Base-by-base conservation (phyloP, 2,113 vertebrate genomes). In the Melanostigma gelatinosum region DNA sequence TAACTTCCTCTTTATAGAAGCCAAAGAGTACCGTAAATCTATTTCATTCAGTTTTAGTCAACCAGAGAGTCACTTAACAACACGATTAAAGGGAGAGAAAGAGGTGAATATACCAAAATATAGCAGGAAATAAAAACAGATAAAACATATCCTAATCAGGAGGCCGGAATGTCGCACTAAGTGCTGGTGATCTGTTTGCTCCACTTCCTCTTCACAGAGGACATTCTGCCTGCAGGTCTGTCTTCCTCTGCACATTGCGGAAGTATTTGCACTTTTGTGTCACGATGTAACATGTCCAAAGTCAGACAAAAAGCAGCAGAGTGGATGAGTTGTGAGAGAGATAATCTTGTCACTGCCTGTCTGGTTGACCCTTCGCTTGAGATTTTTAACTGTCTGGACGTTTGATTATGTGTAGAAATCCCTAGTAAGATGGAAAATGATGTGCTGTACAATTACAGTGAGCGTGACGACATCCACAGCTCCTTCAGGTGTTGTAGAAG, bases 181-280 rank as follows among this genome's bases (percentile, higher is more conserved):
- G 40, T 29, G 12, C 66, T 20, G 2, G 7, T 68, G 48, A 69
- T n/a, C 55, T n/a, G 5, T 22, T 42, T 20, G 58, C 11, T 66
- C 15, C 27, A 36, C 62, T 67, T 77, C 62, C 67, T 46, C 54
- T 54, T 63, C 29, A 44, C 42, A 15, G 34, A 67, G 81, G 60
- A 55, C 24, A 44, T 10, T 54, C 20, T 72, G 40, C 16, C 8
- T 36, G 24, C 60, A 34, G 13, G 1, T 16, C 42, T 63, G 42
- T 74, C 54, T 71, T 60, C 34, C 67, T 55, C 67, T 62, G 54
- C 52, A 46, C 52, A 8, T 52, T 44, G 34, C 34, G 22, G 38
- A 50, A 46, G 24, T 77, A 16, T 75, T 63, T 75, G 32, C 24
- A 58, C 58, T 36, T 36, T 32, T 54, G 18, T 29, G 46, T 22